Conservation (phyloP, 2,888 invertebrate genomes). For the Aleiodes alternator region DNA sequence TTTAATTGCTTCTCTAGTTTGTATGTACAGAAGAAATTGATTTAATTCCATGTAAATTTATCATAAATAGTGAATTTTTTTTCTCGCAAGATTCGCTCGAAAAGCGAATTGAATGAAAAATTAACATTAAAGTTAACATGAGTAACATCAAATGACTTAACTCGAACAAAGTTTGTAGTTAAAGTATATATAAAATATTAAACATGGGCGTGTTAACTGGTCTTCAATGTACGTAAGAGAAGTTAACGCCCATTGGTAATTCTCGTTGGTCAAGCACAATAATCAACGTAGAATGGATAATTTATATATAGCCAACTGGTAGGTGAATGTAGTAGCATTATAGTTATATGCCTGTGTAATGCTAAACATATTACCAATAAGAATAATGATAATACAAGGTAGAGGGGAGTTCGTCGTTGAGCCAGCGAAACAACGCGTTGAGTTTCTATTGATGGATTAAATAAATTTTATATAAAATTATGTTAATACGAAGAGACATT, state of each 20-base stretch:
- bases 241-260: conserved; percentile 68
- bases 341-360: conserved; percentile 37
- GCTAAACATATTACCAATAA: conserved; percentile 47
- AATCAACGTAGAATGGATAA: conserved; percentile 63
- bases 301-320: conserved; percentile 58
- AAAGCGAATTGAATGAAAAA: too few relatives aligned
- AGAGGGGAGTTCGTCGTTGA: not conserved
- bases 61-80: too few relatives aligned
- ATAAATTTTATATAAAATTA: too few relatives aligned
- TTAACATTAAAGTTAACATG: too few relatives aligned
- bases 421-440: too few relatives aligned
- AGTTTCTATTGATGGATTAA: too few relatives aligned
- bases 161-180: not conserved
- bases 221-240: conserved; percentile 48
- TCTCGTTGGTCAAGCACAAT: conserved; percentile 62
- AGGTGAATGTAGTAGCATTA: conserved; percentile 24
- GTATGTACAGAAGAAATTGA: too few relatives aligned
- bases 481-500: too few relatives aligned
- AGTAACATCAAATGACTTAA: too few relatives aligned
- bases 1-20: too few relatives aligned
- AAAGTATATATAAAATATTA: conserved; percentile 51
- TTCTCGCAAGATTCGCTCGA: too few relatives aligned
- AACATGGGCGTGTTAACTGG: conserved; percentile 67
- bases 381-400: conserved; percentile 55
- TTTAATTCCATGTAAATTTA: too few relatives aligned